Evolutionary conservation across 2,113 vertebrate species (phyloP).

Genomic region (Callopanchax toddi): DNA sequence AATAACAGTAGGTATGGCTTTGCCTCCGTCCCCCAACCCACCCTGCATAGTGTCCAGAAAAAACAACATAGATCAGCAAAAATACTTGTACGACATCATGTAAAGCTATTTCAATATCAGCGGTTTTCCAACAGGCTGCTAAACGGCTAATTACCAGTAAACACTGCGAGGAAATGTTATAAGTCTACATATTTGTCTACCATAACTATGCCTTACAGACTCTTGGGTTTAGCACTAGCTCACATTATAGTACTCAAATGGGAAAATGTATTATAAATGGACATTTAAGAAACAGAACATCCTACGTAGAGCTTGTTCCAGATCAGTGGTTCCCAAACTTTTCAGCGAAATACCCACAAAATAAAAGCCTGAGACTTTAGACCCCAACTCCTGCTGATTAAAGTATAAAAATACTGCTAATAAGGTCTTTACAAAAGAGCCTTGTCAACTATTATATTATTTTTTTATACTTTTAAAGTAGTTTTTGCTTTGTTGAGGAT

Average conservation of each 20-base stretch:
- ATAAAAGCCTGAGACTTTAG: too few relatives aligned
- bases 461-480: too few relatives aligned
- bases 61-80: slow-evolving; percentile 38
- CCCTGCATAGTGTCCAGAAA: neutral
- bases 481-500: too few relatives aligned
- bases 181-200: slow-evolving; percentile 19
- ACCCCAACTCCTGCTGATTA: too few relatives aligned
- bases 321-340: too few relatives aligned
- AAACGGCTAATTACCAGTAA: slow-evolving; percentile 21
- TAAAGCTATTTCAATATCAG: neutral
- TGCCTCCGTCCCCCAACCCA: too few relatives aligned
- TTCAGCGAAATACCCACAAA: too few relatives aligned
- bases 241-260: neutral
- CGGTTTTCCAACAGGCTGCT: slow-evolving; percentile 20
- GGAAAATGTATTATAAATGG: neutral
- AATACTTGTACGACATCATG: neutral
- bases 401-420: too few relatives aligned
- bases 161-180: slow-evolving; percentile 7
- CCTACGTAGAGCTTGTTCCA: neutral
- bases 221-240: neutral
- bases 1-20: slow-evolving; percentile 8
- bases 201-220: slow-evolving; percentile 7
- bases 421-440: too few relatives aligned
- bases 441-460: too few relatives aligned
- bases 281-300: neutral